A percentile compares a stretch with the other conserved stretches of the same genome.
These are phyloP conservation scores for Callyntrura guangdongensis DNA, from an alignment of 2,888 invertebrate genomes.

Conservation along the genomic window DNA sequence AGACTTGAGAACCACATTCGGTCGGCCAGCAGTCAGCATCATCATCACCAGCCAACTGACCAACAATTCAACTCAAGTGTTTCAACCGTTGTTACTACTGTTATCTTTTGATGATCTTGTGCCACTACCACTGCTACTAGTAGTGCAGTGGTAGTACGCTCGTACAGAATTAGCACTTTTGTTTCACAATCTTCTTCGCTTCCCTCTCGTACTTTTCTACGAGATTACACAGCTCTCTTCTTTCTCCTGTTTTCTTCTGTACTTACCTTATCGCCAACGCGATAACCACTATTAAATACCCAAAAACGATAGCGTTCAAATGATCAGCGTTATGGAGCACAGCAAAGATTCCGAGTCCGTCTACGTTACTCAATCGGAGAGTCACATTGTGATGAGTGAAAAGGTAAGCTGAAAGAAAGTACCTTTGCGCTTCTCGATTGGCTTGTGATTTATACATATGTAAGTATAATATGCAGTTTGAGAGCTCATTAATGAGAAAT, in stretches of 20 bases:
- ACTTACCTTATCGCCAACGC: not conserved
- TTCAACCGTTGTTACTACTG: slow-evolving; percentile 68
- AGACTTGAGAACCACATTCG: not conserved
- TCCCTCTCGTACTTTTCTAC: not conserved
- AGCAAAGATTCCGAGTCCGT: slow-evolving; percentile 90
- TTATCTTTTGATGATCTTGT: slow-evolving; percentile 50
- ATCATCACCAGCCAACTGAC: slow-evolving; percentile 54
- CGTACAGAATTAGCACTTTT: not conserved
- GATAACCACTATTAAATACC: not conserved
- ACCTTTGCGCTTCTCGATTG: not conserved
- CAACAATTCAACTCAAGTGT: slow-evolving; percentile 76
- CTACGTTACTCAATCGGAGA: slow-evolving; percentile 98
- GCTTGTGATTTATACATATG: too few relatives aligned
- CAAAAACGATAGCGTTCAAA: slow-evolving; percentile 20
- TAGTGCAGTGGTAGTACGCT: not conserved
- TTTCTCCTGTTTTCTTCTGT: not conserved
- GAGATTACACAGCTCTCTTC: slow-evolving; percentile 3
- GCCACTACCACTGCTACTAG: not conserved
- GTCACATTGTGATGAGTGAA: slow-evolving; percentile 99
- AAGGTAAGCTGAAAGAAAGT: slow-evolving; percentile 90
- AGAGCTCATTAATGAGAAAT: not conserved
- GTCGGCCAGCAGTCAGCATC: slow-evolving; percentile 3
- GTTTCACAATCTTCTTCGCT: slow-evolving; percentile 13
- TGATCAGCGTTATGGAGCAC: slow-evolving; percentile 83
- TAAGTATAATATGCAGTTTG: slow-evolving; percentile 11